Evolutionary conservation across 2,113 vertebrate species (phyloP), one percentile per base, ranked within the genome.

Genomic region (Mustela nigripes): DNA sequence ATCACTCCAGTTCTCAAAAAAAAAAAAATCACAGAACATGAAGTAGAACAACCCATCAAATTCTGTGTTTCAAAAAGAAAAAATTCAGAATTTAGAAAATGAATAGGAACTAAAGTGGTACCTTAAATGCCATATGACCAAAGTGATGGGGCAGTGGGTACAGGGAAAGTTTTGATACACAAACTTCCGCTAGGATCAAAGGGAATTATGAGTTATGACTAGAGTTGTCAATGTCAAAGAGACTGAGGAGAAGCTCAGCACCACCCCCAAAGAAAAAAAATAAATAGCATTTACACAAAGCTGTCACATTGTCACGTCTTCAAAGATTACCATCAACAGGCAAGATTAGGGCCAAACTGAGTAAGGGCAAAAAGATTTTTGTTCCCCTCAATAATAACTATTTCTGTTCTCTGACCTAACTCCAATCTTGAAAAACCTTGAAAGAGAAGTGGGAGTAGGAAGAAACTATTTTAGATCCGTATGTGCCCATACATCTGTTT

Each of bases 291-390:
- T 95, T 78, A 26, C 4, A 26, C 21, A 33, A 26, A 53, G 78
- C 2, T 11, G 3, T 22, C 10, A 1, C 5, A 16, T 28, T 4
- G 56, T 1, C 2, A 0, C 4, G 4, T n/a, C 12, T 58, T 2
- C 4, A 60, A 21, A 78, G 5, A 6, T 78, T 53, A 56, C 2
- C 28, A 56, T 14, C 12, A 31, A 45, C 9, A 53, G 16, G 4
- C 10, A 83, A 24, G 9, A 2, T 73, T 33, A 79, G 8, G 1
- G 1, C 45, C 14, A n/a, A 2, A 50, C 10, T 19, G 10, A 33
- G 12, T 16, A n/a, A 83, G 11, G 15, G 11, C 48, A n/a, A 60
- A 26, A 7, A 3, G 5, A 65, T 36, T 74, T 82, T 6, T 82
- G 12, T 81, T 76, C 65, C 24, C 71, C 22, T 76, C 4, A 39